These are phyloP conservation scores for Zaprionus tsacasi DNA, from an alignment of 1,140 invertebrate species.

Conservation along the genomic window DNA sequence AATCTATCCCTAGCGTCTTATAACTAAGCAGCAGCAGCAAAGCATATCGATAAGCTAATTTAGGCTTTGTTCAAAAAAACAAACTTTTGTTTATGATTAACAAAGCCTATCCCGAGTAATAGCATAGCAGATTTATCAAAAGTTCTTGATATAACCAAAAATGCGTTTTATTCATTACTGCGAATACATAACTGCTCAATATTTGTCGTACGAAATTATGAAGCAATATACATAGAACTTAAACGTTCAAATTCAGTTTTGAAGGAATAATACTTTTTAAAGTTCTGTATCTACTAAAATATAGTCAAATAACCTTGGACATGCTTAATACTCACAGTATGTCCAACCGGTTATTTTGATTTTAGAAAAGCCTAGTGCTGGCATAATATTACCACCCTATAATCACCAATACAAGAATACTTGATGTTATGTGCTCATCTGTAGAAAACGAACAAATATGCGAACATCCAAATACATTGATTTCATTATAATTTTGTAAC, in stretches of 20 bases:
- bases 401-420: conserved; percentile 2
- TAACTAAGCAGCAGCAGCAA: conserved; percentile 7
- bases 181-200: conserved; percentile 4
- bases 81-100: background rate
- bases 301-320: background rate
- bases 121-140: background rate
- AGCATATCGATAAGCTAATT: conserved; percentile 8
- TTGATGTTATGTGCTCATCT: conserved; percentile 2
- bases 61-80: background rate
- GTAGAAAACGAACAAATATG: conserved; percentile 10
- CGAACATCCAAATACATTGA: conserved; percentile 12
- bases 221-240: conserved; percentile 9
- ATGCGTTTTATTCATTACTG: conserved; percentile 7
- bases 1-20: conserved; percentile 8
- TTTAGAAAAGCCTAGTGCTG: background rate
- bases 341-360: background rate
- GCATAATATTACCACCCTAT: conserved; percentile 7
- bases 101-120: conserved; percentile 2
- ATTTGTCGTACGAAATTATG: background rate
- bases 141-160: background rate
- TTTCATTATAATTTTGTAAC: conserved; percentile 11
- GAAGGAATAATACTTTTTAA: conserved; percentile 2
- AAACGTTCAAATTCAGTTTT: conserved; percentile 10
- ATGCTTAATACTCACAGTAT: conserved; percentile 1
- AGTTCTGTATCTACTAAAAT: background rate